A percentile compares a stretch with the other conserved stretches of the same genome.
These are phyloP conservation scores for Cephus rjabovi DNA, from an alignment of 2,888 invertebrate species.

Conservation along the genomic window DNA sequence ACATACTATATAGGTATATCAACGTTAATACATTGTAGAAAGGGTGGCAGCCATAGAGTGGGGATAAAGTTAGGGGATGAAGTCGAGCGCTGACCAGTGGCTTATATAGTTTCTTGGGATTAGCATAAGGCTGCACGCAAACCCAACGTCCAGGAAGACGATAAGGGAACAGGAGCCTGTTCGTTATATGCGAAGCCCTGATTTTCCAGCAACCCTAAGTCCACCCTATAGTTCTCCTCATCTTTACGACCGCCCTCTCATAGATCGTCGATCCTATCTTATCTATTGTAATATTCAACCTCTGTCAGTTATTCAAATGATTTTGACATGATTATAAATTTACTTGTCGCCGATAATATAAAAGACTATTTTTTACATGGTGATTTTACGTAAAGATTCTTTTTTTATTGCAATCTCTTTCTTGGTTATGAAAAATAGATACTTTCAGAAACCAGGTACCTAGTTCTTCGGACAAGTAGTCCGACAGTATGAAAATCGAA, in stretches of 20 bases:
- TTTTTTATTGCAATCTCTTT: constrained; percentile 1
- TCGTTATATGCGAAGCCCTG: neutral
- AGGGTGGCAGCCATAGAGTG: neutral
- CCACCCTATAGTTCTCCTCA: neutral
- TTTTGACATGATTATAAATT: neutral
- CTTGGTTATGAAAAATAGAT: neutral
- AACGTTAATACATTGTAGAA: neutral
- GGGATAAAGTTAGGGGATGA: constrained; percentile 36
- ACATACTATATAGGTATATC: neutral
- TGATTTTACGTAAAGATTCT: neutral
- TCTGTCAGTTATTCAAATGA: neutral
- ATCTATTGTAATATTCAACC: neutral
- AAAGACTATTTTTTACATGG: neutral
- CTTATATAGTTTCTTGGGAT: constrained; percentile 52
- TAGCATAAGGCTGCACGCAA: constrained; percentile 64
- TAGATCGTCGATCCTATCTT: neutral
- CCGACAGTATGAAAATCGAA: neutral
- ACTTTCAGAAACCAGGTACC: neutral
- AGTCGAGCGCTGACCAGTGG: constrained; percentile 54
- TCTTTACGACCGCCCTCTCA: neutral
- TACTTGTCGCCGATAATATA: neutral
- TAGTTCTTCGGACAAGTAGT: neutral
- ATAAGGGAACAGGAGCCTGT: constrained; percentile 47
- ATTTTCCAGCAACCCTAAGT: neutral
- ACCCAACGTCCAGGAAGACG: constrained; percentile 59